Conservation (phyloP, 92 coral and sea anemone genomes). For the Anthopleura xanthogrammica region DNA sequence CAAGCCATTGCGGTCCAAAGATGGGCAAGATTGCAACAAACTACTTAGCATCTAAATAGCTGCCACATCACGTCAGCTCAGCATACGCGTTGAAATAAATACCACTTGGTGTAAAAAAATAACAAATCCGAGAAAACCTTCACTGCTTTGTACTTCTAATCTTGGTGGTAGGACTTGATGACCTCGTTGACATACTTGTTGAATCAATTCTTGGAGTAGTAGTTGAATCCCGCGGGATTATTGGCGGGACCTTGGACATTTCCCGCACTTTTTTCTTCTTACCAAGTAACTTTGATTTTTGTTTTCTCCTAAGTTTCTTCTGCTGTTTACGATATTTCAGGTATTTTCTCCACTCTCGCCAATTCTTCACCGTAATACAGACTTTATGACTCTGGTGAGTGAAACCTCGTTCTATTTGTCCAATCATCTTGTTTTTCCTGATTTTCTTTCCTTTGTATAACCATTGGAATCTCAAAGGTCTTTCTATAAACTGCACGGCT, state of each 20-base stretch:
- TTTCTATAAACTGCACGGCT: constrained; percentile 87
- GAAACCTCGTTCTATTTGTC: constrained; percentile 30
- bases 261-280: neutral
- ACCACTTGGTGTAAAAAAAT: neutral
- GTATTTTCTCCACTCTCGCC: constrained; percentile 77
- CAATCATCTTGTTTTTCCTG: constrained; percentile 34
- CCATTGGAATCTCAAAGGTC: constrained; percentile 63
- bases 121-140: neutral
- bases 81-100: constrained; percentile 2
- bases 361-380: constrained; percentile 59
- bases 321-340: constrained; percentile 50
- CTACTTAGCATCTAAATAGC: neutral
- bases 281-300: neutral
- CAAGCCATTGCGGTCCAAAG: constrained; percentile 4
- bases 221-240: neutral
- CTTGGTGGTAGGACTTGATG: neutral
- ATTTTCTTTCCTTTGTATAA: constrained; percentile 58
- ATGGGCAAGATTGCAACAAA: neutral
- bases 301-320: constrained; percentile 23
- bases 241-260: constrained; percentile 4
- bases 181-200: neutral
- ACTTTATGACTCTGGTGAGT: constrained; percentile 32
- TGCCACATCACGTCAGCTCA: neutral
- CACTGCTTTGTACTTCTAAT: neutral
- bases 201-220: neutral